phyloP scores from a whole-genome alignment of 2,113 vertebrate species.

The Epinephelus lanceolatus region DNA sequence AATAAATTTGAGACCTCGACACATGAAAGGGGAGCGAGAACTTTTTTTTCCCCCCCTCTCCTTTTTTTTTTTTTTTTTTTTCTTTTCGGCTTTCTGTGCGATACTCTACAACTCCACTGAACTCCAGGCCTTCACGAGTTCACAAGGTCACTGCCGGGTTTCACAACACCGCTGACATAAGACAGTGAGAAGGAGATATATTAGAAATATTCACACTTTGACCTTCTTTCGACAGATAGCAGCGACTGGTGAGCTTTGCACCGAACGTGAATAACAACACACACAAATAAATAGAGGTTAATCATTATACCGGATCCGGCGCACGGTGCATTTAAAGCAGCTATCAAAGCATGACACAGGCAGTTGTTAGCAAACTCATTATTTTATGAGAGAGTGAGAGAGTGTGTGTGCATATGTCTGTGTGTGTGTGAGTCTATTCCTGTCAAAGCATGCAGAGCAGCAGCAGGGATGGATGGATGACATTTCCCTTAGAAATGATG shows the following conservation, averaged over 20 bases:
- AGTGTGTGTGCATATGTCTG: neutral
- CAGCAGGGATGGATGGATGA: constrained; percentile 40
- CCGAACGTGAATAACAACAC: neutral
- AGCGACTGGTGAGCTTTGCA: constrained; percentile 33
- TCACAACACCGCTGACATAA: constrained; percentile 4
- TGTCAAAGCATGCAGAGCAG: constrained; percentile 38
- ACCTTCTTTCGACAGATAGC: constrained; percentile 11
- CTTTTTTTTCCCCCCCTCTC: neutral
- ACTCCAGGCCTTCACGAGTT: constrained; percentile 11
- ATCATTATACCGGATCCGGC: constrained; percentile 22
- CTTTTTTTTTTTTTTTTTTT: neutral
- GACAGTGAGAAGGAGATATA: neutral
- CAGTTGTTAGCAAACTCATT: constrained; percentile 30
- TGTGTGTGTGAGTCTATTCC: constrained; percentile 15
- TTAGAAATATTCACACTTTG: constrained; percentile 16
- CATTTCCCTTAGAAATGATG: constrained; percentile 45
- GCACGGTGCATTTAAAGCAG: constrained; percentile 16
- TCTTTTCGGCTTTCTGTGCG: constrained; percentile 20
- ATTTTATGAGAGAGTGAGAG: constrained; percentile 15
- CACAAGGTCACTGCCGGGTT: constrained; percentile 31
- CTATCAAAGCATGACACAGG: constrained; percentile 23
- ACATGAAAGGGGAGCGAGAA: constrained; percentile 40
- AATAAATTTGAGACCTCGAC: constrained; percentile 41
- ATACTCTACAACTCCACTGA: constrained; percentile 9
- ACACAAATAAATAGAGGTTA: constrained; percentile 36